Evolutionary conservation across 2,888 invertebrate genomes (phyloP).

Genomic region (Ichneumon xanthorius): DNA sequence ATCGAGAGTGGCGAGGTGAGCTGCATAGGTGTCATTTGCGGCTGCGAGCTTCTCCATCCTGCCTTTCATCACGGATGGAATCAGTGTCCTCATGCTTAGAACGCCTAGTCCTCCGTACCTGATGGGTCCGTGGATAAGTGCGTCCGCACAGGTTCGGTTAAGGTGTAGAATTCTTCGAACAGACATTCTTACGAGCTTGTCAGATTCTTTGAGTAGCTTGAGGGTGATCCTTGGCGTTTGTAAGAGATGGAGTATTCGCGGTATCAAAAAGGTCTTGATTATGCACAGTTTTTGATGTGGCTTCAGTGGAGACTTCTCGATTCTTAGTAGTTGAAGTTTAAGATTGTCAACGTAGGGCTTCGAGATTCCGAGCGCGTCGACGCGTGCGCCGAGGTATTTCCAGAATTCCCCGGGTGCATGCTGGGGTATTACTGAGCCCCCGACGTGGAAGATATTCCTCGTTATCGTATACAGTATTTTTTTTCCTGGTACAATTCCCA

Average conservation of each 20-base stretch:
- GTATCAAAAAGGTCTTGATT: background rate
- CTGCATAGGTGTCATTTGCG: background rate
- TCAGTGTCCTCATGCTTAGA: background rate
- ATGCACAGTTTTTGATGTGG: conserved; percentile 39
- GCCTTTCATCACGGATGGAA: background rate
- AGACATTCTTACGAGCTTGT: conserved; percentile 28
- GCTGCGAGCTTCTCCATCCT: background rate
- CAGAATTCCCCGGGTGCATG: background rate
- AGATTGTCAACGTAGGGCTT: background rate
- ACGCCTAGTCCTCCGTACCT: conserved; percentile 20
- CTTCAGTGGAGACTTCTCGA: conserved; percentile 29
- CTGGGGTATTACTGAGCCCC: conserved; percentile 42
- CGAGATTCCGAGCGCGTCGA: background rate
- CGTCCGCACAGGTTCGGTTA: conserved; percentile 36
- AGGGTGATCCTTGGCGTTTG: background rate
- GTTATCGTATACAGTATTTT: conserved; percentile 57
- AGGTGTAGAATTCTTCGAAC: background rate
- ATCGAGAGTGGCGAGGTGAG: background rate
- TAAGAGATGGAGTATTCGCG: background rate
- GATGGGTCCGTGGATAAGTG: conserved; percentile 4
- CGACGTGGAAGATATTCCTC: conserved; percentile 35
- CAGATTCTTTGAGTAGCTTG: conserved; percentile 8
- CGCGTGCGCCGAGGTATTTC: background rate
- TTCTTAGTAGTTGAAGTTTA: background rate
- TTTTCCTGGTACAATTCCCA: conserved; percentile 62